These are phyloP conservation scores for Numenius phaeopus DNA, from an alignment of 2,797 vertebrate species.

Conservation along the genomic window DNA sequence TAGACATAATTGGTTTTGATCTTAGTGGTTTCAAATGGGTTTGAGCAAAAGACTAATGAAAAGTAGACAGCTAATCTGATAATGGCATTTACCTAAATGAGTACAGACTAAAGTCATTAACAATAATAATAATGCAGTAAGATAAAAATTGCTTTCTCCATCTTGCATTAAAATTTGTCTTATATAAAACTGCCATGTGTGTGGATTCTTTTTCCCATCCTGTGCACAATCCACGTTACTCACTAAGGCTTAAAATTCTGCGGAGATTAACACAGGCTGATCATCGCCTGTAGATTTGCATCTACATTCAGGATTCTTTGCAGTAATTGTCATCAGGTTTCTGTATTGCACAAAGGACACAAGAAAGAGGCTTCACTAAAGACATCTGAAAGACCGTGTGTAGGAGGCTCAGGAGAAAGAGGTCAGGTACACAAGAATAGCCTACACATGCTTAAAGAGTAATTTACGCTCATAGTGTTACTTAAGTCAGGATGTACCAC, in stretches of 20 bases:
- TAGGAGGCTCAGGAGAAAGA: not conserved
- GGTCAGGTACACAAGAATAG: not conserved
- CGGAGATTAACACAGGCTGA: not conserved
- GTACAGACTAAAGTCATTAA: not conserved
- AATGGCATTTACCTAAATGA: not conserved
- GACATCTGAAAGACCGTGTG: not conserved
- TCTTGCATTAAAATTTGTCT: not conserved
- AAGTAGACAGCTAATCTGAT: slow-evolving; percentile 32
- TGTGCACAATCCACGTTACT: not conserved
- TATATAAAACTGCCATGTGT: not conserved
- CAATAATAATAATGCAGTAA: not conserved
- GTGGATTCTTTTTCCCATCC: not conserved
- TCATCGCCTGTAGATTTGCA: not conserved
- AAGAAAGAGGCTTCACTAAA: not conserved
- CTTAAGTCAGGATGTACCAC: slow-evolving; percentile 2
- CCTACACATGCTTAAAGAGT: not conserved
- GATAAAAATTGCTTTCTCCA: not conserved
- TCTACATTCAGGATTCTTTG: not conserved
- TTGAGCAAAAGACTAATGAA: slow-evolving; percentile 18
- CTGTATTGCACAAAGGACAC: not conserved
- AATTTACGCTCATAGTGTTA: not conserved
- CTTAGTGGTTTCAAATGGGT: slow-evolving; percentile 13
- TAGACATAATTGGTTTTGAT: not conserved
- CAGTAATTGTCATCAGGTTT: not conserved
- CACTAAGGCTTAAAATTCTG: not conserved